Conservation (phyloP, 2,888 invertebrate genomes). For the Caenorhabditis imperialis region DNA sequence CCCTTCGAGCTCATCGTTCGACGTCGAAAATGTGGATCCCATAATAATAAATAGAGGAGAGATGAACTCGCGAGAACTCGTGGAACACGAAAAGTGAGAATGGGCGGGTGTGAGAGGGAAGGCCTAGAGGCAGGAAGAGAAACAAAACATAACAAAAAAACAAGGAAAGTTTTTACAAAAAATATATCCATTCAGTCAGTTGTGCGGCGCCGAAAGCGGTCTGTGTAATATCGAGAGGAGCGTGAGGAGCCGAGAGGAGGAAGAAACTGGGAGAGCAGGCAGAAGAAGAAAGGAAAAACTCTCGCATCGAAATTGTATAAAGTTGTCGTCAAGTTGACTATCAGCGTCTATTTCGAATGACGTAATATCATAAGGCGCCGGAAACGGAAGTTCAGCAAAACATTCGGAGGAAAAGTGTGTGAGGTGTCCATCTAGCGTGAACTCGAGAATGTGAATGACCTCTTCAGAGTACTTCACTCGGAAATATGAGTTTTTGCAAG, state of each 20-base stretch:
- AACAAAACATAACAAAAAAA: slow-evolving; percentile 37
- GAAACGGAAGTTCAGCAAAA: no score
- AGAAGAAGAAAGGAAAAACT: neutral
- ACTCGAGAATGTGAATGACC: no score
- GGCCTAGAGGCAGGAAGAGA: no score
- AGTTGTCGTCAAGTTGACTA: slow-evolving; percentile 16
- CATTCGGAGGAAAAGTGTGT: no score
- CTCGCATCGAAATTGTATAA: slow-evolving; percentile 12
- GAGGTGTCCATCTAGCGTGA: no score
- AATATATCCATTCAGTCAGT: slow-evolving; percentile 32
- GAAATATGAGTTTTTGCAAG: neutral
- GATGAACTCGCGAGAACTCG: slow-evolving; percentile 13
- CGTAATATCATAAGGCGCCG: no score
- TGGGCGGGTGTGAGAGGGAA: no score
- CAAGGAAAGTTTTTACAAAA: slow-evolving; percentile 33
- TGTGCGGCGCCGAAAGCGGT: slow-evolving; percentile 24
- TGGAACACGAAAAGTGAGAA: slow-evolving; percentile 1
- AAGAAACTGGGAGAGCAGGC: slow-evolving; percentile 3
- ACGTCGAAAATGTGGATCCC: slow-evolving; percentile 30
- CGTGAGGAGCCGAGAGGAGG: slow-evolving; percentile 5
- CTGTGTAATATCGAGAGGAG: slow-evolving; percentile 37
- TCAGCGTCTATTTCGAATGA: no score
- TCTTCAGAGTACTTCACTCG: no score
- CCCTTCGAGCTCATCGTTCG: slow-evolving; percentile 26
- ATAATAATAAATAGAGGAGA: slow-evolving; percentile 12